phyloP scores from a whole-genome alignment of 2,888 invertebrate genomes.

The Cecidostiba fungosa region DNA sequence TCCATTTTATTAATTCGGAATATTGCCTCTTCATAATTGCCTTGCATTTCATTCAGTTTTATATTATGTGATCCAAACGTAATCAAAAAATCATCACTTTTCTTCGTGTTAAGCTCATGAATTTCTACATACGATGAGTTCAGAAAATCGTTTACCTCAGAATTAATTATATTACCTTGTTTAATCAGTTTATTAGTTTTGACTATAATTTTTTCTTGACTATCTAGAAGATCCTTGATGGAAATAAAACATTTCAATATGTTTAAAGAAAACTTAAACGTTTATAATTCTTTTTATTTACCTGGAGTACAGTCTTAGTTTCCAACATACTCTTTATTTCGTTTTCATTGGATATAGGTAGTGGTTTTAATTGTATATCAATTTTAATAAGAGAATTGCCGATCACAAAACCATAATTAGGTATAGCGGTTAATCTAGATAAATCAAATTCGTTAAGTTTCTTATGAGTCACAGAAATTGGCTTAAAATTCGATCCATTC shows the following conservation, averaged over 20 bases:
- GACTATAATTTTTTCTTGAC: slow-evolving; percentile 70
- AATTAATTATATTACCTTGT: neutral
- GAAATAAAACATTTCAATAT: neutral
- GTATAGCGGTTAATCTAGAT: slow-evolving; percentile 68
- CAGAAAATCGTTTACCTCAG: neutral
- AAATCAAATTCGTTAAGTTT: slow-evolving; percentile 68
- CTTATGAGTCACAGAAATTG: slow-evolving; percentile 64
- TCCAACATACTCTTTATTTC: slow-evolving; percentile 72
- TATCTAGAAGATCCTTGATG: slow-evolving; percentile 51
- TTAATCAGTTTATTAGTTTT: slow-evolving; percentile 63
- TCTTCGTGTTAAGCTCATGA: slow-evolving; percentile 59
- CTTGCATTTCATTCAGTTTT: slow-evolving; percentile 66
- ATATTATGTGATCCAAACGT: slow-evolving; percentile 1
- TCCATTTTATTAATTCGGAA: slow-evolving; percentile 68
- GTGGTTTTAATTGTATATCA: slow-evolving; percentile 71
- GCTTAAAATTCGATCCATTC: slow-evolving; percentile 69
- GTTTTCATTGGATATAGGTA: slow-evolving; percentile 73
- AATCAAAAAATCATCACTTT: slow-evolving; percentile 57
- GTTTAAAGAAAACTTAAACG: neutral
- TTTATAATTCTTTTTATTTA: slow-evolving; percentile 64
- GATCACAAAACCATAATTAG: slow-evolving; percentile 71
- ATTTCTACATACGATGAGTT: slow-evolving; percentile 59
- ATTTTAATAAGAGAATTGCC: slow-evolving; percentile 69
- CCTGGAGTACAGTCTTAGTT: slow-evolving; percentile 74
- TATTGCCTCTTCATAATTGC: slow-evolving; percentile 65